phyloP scores from a whole-genome alignment of 2,797 vertebrate genomes.

The Acrocephalus scirpaceus region DNA sequence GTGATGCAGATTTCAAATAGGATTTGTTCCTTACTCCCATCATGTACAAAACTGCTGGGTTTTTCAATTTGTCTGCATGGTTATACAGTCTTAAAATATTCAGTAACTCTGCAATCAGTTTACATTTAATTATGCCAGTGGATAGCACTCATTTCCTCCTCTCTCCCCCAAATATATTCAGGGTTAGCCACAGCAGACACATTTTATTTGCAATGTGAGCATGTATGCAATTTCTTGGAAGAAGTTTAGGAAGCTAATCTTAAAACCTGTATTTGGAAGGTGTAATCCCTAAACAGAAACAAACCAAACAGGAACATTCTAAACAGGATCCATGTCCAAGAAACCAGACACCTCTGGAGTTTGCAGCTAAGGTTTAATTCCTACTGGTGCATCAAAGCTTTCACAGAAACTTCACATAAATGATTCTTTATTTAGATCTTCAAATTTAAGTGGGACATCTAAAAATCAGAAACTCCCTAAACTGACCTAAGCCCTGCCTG shows the following conservation, averaged over 20 bases:
- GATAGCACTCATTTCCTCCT: neutral
- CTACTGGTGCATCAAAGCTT: neutral
- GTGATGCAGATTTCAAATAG: neutral
- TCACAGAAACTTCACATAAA: neutral
- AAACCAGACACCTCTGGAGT: neutral
- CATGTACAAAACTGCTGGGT: neutral
- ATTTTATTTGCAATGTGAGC: neutral
- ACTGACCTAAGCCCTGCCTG: neutral
- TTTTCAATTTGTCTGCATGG: rapidly evolving
- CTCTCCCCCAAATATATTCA: neutral
- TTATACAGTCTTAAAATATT: neutral
- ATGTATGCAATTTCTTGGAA: neutral
- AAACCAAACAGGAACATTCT: neutral
- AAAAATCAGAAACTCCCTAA: neutral
- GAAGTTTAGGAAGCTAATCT: neutral
- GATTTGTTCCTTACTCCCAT: neutral
- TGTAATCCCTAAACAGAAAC: neutral
- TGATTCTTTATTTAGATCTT: neutral
- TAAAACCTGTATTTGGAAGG: neutral
- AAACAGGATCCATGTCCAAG: neutral
- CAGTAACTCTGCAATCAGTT: neutral
- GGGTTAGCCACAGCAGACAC: neutral
- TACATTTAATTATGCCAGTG: neutral
- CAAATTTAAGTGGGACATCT: neutral
- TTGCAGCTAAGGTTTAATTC: neutral